Percentiles rank a stretch among this genome's conserved stretches.
phyloP scores from a whole-genome alignment of 2,113 vertebrate genomes.

The Melanocharis versteri region DNA sequence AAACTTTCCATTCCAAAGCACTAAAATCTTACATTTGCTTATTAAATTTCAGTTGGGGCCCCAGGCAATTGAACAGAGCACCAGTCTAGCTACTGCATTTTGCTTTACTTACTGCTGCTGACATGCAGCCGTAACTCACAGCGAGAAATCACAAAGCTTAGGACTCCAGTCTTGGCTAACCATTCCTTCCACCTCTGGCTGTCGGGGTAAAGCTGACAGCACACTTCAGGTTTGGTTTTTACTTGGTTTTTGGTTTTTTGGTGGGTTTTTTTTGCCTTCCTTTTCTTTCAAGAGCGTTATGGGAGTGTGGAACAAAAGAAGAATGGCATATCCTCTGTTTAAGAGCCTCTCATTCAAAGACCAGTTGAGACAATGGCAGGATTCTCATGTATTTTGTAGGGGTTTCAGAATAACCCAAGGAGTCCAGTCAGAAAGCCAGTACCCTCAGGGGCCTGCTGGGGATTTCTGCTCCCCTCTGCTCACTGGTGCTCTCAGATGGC shows the following conservation, averaged over 20 bases:
- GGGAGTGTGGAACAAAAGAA: background rate
- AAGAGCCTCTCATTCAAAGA: background rate
- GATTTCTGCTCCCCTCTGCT: background rate
- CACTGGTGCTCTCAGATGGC: fast-evolving
- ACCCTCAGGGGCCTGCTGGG: background rate
- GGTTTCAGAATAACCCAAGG: background rate
- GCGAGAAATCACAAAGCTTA: background rate
- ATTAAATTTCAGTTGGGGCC: constrained; percentile 48
- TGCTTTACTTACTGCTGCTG: constrained; percentile 24
- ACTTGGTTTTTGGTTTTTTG: background rate
- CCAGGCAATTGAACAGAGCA: constrained; percentile 10
- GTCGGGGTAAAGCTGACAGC: background rate
- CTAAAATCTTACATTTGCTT: constrained; percentile 57
- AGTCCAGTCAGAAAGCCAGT: background rate
- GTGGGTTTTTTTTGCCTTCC: fast-evolving
- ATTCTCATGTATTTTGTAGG: background rate
- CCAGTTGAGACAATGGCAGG: background rate
- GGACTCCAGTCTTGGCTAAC: background rate
- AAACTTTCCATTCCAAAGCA: constrained; percentile 34
- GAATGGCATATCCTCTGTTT: background rate
- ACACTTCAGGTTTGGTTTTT: background rate
- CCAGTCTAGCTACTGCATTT: background rate
- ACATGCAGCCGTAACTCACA: background rate
- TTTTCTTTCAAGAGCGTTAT: background rate
- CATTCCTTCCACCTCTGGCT: background rate